A percentile compares a stretch with the other conserved stretches of the same genome.
These are phyloP conservation scores for Aleiodes alternator DNA, from an alignment of 2,888 invertebrate genomes.

Conservation along the genomic window DNA sequence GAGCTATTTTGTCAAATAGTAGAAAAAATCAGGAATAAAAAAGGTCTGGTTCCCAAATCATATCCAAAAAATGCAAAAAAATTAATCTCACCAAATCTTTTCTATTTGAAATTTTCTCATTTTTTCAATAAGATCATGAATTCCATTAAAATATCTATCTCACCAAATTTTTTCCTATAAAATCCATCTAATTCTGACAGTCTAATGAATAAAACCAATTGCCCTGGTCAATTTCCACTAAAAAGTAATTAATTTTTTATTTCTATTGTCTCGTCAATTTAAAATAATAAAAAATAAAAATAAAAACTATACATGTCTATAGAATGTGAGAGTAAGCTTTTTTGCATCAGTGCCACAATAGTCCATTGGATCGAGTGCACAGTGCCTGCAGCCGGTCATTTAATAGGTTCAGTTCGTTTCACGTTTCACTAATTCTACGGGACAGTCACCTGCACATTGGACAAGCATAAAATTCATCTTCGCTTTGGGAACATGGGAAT, in stretches of 20 bases:
- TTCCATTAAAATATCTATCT: no score
- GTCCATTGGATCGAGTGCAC: slow-evolving; percentile 24
- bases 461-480: slow-evolving; percentile 48
- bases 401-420: slow-evolving; percentile 54
- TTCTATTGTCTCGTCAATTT: no score
- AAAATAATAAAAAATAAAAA: slow-evolving; percentile 11
- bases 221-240: neutral
- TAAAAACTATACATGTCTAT: neutral
- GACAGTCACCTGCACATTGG: slow-evolving; percentile 36
- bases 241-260: neutral
- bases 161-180: neutral
- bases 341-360: slow-evolving; percentile 17
- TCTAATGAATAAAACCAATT: neutral
- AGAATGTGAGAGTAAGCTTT: slow-evolving; percentile 2
- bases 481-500: slow-evolving; percentile 14
- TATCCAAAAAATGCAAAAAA: no score
- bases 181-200: neutral
- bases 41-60: no score
- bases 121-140: neutral
- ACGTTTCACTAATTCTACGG: slow-evolving; percentile 52
- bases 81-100: no score
- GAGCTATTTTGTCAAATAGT: no score
- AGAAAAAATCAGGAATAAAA: no score
- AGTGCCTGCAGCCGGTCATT: slow-evolving; percentile 38
- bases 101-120: no score